These are phyloP conservation scores for Drosophila punjabiensis DNA, from an alignment of 1,140 invertebrate species.

Conservation along the genomic window DNA sequence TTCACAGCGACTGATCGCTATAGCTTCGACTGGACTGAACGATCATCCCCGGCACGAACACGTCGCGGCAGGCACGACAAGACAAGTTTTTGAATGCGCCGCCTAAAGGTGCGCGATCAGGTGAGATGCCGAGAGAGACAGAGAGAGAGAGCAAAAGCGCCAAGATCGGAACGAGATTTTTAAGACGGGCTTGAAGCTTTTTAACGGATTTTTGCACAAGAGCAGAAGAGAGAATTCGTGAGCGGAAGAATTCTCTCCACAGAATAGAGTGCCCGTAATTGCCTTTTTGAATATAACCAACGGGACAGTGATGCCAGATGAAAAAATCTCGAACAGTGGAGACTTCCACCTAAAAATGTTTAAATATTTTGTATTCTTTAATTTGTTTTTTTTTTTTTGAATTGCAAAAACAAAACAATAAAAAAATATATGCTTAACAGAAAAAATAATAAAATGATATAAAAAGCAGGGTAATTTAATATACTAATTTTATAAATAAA, in stretches of 20 bases:
- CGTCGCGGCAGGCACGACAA: conserved; percentile 7
- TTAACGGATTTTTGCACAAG: conserved; percentile 12
- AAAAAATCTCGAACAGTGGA: neutral
- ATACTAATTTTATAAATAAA: no score
- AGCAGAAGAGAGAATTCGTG: neutral
- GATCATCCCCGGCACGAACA: conserved; percentile 17
- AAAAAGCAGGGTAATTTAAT: no score
- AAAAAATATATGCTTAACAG: no score
- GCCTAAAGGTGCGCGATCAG: conserved; percentile 16
- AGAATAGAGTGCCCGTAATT: neutral
- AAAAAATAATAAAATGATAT: no score
- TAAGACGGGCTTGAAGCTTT: conserved; percentile 20
- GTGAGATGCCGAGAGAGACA: conserved; percentile 7
- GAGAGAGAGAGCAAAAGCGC: neutral
- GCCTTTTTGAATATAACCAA: neutral
- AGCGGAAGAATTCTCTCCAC: neutral
- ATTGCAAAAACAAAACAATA: no score
- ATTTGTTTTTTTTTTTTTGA: no score
- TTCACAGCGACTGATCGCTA: conserved; percentile 64
- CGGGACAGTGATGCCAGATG: neutral
- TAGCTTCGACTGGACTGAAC: conserved; percentile 4
- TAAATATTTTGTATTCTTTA: no score
- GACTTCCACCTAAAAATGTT: neutral
- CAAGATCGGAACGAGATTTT: conserved; percentile 4
- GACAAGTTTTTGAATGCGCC: conserved; percentile 36